phyloP scores from a whole-genome alignment of 2,113 vertebrate species.

The Pavo muticus region DNA sequence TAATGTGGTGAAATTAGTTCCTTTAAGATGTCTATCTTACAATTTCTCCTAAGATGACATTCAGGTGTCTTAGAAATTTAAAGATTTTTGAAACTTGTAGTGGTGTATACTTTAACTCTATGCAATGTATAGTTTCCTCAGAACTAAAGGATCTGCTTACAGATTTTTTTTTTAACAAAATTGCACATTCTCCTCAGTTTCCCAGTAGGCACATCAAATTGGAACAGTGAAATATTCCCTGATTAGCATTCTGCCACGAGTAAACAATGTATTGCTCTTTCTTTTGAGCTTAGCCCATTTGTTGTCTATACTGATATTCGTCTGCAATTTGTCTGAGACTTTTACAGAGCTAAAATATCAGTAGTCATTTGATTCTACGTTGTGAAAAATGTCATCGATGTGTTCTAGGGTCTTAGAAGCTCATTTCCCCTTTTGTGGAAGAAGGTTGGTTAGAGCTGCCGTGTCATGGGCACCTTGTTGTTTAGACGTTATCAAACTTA shows the following conservation, averaged over 20 bases:
- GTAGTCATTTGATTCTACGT: not conserved
- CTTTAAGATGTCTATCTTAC: not conserved
- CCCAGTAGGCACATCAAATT: not conserved
- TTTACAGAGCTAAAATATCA: not conserved
- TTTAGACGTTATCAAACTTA: not conserved
- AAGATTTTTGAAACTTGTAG: not conserved
- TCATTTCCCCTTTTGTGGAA: not conserved
- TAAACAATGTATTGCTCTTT: not conserved
- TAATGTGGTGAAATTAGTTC: not conserved
- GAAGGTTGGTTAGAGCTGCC: not conserved
- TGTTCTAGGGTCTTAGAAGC: not conserved
- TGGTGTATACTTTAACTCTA: not conserved
- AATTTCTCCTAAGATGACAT: not conserved
- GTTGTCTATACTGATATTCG: not conserved
- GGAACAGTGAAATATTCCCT: not conserved
- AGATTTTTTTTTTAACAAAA: not conserved
- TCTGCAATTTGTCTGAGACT: not conserved
- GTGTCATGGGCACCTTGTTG: rapidly evolving
- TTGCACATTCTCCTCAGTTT: not conserved
- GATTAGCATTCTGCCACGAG: not conserved
- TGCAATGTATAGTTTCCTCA: not conserved
- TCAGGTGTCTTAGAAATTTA: not conserved
- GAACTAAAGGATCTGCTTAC: not conserved
- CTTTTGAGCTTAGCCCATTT: not conserved
- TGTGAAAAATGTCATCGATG: not conserved